phyloP scores from a whole-genome alignment of 1,140 invertebrate species.

The Lamellibrachia luymesi region DNA sequence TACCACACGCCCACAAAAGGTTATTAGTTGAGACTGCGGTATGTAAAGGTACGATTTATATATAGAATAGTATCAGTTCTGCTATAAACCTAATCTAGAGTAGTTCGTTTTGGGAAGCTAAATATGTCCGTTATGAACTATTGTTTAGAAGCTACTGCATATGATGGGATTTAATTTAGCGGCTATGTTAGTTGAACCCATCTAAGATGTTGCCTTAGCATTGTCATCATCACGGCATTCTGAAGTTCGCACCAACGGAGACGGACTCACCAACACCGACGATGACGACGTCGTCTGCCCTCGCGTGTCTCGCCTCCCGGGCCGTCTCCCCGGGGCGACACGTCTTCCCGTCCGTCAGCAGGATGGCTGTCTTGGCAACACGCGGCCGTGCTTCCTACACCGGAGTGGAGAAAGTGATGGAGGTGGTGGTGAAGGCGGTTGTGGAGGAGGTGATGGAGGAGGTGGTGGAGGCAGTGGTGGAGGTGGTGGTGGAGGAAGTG shows the following conservation, averaged over 20 bases:
- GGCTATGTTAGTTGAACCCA: too few relatives aligned
- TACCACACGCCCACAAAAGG: too few relatives aligned
- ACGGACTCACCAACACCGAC: not conserved
- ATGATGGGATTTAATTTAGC: too few relatives aligned
- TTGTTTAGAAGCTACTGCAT: not conserved
- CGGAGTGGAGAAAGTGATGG: not conserved
- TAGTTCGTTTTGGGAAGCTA: not conserved
- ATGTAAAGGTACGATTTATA: too few relatives aligned
- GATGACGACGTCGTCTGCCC: not conserved
- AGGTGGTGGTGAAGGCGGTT: not conserved
- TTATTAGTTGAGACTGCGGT: too few relatives aligned
- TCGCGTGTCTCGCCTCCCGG: not conserved
- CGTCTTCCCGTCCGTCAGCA: constrained; percentile 5
- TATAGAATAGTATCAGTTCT: too few relatives aligned
- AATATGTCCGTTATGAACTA: not conserved
- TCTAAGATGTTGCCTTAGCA: too few relatives aligned
- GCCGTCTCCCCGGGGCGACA: not conserved
- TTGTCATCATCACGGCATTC: not conserved
- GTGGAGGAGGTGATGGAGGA: too few relatives aligned
- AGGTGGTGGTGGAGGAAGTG: not conserved
- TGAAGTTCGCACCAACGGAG: not conserved
- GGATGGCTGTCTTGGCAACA: not conserved
- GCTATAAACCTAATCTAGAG: not conserved
- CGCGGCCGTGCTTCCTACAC: not conserved
- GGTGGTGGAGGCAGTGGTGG: too few relatives aligned